Percentiles rank a stretch among this genome's conserved stretches.
These are phyloP conservation scores for Limanda limanda DNA, from an alignment of 2,113 vertebrate genomes.

Conservation along the genomic window DNA sequence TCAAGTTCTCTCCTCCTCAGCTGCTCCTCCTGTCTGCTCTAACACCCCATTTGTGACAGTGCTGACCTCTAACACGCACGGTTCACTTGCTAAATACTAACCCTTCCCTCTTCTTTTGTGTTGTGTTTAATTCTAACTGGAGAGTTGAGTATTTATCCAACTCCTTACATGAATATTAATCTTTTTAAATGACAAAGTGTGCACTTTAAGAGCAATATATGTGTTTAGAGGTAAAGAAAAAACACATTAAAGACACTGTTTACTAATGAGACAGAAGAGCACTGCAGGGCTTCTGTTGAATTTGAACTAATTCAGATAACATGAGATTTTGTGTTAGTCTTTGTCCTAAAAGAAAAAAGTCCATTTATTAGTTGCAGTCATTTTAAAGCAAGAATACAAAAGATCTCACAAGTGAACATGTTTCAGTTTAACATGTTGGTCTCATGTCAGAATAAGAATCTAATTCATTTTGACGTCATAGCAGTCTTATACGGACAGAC, in stretches of 20 bases:
- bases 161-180: constrained; percentile 9
- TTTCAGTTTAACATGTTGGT: not conserved
- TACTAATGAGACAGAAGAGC: not conserved
- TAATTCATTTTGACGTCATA: not conserved
- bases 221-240: not conserved
- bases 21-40: constrained; percentile 58
- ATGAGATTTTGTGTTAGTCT: not conserved
- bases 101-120: constrained; percentile 23
- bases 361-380: not conserved
- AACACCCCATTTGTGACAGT: constrained; percentile 44
- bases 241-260: not conserved
- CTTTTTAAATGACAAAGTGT: not conserved
- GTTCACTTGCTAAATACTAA: constrained; percentile 52
- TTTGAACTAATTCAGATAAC: not conserved
- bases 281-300: not conserved
- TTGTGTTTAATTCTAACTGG: constrained; percentile 16
- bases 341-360: not conserved
- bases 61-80: constrained; percentile 53
- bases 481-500: not conserved
- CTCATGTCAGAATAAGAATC: not conserved
- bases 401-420: not conserved
- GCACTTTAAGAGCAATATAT: not conserved
- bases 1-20: constrained; percentile 69
- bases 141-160: constrained; percentile 29
- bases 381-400: not conserved